phyloP scores from a whole-genome alignment of 2,113 vertebrate genomes.

The Trogon surrucura region DNA sequence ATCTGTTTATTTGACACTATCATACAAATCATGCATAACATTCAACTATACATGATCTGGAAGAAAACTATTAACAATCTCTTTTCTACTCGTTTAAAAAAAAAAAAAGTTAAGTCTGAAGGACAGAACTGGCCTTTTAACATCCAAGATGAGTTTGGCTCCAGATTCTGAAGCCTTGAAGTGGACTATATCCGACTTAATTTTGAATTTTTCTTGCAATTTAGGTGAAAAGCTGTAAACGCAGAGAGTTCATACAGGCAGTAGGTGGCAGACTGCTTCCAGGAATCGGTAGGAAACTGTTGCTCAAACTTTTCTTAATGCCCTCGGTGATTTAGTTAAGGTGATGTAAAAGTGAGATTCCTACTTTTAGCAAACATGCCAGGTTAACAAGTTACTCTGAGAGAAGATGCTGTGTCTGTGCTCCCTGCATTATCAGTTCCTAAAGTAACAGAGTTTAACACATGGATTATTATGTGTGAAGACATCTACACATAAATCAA shows the following conservation, averaged over 20 bases:
- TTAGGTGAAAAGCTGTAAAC: neutral
- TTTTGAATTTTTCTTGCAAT: neutral
- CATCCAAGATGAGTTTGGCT: neutral
- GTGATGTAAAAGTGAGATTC: neutral
- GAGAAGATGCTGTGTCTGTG: neutral
- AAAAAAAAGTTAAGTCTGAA: neutral
- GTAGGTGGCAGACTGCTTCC: constrained; percentile 64
- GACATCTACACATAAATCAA: neutral
- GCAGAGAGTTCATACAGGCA: neutral
- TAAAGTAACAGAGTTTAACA: neutral
- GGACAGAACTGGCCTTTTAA: neutral
- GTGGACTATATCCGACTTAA: neutral
- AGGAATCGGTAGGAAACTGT: neutral
- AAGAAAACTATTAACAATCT: neutral
- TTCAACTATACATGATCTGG: neutral
- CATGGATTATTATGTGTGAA: neutral
- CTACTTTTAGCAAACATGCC: neutral
- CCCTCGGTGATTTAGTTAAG: neutral
- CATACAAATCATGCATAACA: neutral
- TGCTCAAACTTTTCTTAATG: neutral
- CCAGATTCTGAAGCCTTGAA: neutral
- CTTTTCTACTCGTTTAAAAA: neutral
- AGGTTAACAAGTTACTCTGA: neutral
- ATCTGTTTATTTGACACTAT: neutral
- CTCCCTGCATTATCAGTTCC: neutral